Evolutionary conservation across 2,888 invertebrate species (phyloP), one percentile per base, ranked within the genome.

Genomic region (Agriopis aurantiaria): DNA sequence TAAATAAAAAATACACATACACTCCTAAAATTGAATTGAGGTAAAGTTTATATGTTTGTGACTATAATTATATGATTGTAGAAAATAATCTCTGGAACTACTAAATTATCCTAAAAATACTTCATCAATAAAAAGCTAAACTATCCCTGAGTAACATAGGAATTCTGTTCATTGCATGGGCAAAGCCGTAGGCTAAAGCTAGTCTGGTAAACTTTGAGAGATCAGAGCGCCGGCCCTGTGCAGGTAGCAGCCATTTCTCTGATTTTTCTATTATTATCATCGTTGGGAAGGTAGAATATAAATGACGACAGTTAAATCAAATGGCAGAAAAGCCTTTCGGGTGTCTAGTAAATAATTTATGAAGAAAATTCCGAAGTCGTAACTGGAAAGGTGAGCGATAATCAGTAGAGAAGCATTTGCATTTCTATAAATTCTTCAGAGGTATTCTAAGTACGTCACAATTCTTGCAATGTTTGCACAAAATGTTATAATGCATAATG

Each of bases 301-400:
- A 49, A 17, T 33, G 48, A 56, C 56, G 49, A 57, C 51, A 57
- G 49, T 43, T 57, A 64, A 57, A 62, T 55, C 40, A 46, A 55
- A 55, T 48, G 33, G 11, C 33, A 55, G 17, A 23, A 55, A 14
- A 48, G 53, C 11, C 62, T 59, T 68, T 52, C 53, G 40, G 62
- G 48, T 23, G 57, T 52, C 23, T 71, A 49, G 61, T 17, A 46
- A 46, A 58, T 46, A 46, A 23, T 45, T 43, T 46, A 11, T 23
- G 59, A 56, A 33, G 14, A n/a, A 33, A 64, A 40, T 40, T 11
- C 14, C 33, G 10, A 48, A 33, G 17, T 12, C 8, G n/a, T 33
- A 53, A 3, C 14, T 0, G 43, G 3, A n/a, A 51, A 51, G 33
- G 33, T 33, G 33, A 33, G 10, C 17, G 51, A 10, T 9, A 51